These are phyloP conservation scores for Euspilapteryx auroguttella DNA, from an alignment of 2,888 invertebrate genomes.

Conservation along the genomic window DNA sequence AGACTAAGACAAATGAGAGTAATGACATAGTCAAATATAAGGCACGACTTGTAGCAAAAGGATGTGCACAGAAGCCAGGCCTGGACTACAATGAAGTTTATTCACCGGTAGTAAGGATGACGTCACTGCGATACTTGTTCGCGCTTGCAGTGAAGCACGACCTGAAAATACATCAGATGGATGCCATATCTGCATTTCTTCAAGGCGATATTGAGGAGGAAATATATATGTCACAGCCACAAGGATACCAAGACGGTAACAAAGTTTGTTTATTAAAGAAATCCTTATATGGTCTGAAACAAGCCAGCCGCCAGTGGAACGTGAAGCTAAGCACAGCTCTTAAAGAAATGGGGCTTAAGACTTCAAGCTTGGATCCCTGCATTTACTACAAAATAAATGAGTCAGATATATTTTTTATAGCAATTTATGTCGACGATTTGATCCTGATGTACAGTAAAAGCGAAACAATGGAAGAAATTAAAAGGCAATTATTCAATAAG, in stretches of 20 bases:
- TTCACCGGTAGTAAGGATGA: slow-evolving; percentile 4
- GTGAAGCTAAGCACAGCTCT: slow-evolving; percentile 4
- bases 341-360: slow-evolving; percentile 4
- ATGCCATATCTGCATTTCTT: slow-evolving; percentile 3
- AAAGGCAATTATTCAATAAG: slow-evolving; percentile 3
- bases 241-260: slow-evolving; percentile 2
- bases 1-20: slow-evolving; percentile 9
- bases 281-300: slow-evolving; percentile 8
- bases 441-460: slow-evolving; percentile 5
- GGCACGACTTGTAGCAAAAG: slow-evolving; percentile 6
- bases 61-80: slow-evolving; percentile 3
- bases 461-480: slow-evolving; percentile 1
- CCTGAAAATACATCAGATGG: slow-evolving; percentile 5
- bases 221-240: slow-evolving; percentile 5
- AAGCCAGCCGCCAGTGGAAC: slow-evolving; percentile 7
- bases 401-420: slow-evolving; percentile 4
- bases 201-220: slow-evolving; percentile 4
- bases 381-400: slow-evolving; percentile 5
- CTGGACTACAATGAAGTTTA: slow-evolving; percentile 4
- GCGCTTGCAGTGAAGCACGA: slow-evolving; percentile 3
- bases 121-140: slow-evolving; percentile 1
- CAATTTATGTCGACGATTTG: slow-evolving; percentile 7
- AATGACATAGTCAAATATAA: slow-evolving; percentile 10
- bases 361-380: slow-evolving; percentile 6
- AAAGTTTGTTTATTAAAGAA: slow-evolving; percentile 8